Evolutionary conservation across 1,140 invertebrate genomes (phyloP).

Genomic region (Procambarus virginalis): DNA sequence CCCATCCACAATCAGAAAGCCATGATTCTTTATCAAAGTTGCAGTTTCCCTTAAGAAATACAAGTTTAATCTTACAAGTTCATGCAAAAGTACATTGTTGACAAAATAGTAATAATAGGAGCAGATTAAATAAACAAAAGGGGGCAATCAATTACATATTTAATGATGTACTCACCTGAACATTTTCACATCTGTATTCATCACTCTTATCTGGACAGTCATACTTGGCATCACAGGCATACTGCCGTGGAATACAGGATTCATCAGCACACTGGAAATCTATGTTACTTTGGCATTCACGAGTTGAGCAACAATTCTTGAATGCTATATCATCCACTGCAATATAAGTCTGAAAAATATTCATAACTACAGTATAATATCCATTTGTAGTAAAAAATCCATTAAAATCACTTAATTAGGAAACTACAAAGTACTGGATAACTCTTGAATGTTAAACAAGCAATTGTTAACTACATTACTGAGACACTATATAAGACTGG

Average conservation of each 20-base stretch:
- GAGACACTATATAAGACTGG: background rate
- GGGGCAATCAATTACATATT: background rate
- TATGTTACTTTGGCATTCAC: background rate
- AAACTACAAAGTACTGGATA: no score
- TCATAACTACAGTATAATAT: background rate
- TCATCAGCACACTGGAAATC: slow-evolving; percentile 40
- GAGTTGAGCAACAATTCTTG: background rate
- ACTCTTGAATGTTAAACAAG: no score
- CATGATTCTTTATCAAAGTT: slow-evolving; percentile 35
- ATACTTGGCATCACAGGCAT: slow-evolving; percentile 46
- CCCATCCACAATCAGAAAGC: slow-evolving; percentile 24
- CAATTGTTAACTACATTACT: background rate
- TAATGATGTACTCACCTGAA: slow-evolving; percentile 5
- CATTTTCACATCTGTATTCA: slow-evolving; percentile 14
- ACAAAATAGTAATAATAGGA: background rate
- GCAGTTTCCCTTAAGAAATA: slow-evolving; percentile 33
- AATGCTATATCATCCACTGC: slow-evolving; percentile 40
- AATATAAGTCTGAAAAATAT: slow-evolving; percentile 19
- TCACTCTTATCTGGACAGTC: slow-evolving; percentile 44
- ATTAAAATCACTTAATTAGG: no score
- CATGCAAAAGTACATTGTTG: background rate
- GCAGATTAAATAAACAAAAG: background rate
- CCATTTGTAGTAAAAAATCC: no score
- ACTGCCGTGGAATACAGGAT: slow-evolving; percentile 17
- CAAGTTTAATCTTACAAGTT: background rate